phyloP scores from a whole-genome alignment of 2,888 invertebrate species.

The Monoplex corrugatus region DNA sequence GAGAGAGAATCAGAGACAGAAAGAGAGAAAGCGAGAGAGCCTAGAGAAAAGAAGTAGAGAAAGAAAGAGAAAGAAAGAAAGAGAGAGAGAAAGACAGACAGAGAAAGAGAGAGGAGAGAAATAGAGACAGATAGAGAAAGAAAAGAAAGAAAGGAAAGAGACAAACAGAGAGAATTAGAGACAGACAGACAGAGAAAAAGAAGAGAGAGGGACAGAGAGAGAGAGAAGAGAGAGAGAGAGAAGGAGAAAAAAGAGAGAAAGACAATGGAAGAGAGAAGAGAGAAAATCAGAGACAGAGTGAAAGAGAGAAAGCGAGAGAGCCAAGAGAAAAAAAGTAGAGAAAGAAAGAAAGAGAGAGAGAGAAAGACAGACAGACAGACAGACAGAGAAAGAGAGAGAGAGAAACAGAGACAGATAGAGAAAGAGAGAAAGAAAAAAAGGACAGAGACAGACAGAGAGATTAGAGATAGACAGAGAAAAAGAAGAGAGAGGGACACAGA shows the following conservation, averaged over 20 bases:
- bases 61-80: background rate
- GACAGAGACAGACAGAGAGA: background rate
- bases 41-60: no score
- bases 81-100: no score
- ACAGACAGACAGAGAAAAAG: no score
- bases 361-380: background rate
- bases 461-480: no score
- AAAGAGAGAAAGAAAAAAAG: background rate
- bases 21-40: no score
- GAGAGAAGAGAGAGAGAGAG: no score
- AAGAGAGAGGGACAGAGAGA: conserved; percentile 21
- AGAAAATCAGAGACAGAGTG: background rate
- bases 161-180: background rate
- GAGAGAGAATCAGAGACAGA: background rate
- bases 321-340: no score
- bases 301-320: no score
- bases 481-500: background rate
- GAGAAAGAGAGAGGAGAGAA: background rate
- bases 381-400: no score
- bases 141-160: background rate
- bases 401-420: no score
- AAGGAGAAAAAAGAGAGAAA: background rate
- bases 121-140: no score
- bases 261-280: no score
- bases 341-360: background rate